A percentile compares a stretch with the other conserved stretches of the same genome.
Evolutionary conservation across 2,113 vertebrate species (phyloP).

Genomic region (Willisornis vidua): DNA sequence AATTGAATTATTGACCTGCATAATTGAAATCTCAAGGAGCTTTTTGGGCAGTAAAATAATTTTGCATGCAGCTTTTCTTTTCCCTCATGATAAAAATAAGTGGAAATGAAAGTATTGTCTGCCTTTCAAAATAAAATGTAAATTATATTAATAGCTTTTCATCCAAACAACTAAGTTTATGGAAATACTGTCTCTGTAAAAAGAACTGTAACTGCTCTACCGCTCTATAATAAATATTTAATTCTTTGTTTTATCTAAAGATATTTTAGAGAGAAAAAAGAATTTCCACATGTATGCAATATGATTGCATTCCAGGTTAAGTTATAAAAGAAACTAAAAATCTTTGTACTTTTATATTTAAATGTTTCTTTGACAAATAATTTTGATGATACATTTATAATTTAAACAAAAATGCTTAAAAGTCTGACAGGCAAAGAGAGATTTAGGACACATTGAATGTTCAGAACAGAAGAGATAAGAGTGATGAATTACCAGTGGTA

Average conservation of each 20-base stretch:
- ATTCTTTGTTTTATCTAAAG: neutral
- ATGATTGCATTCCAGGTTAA: neutral
- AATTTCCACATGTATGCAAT: neutral
- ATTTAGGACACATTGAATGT: neutral
- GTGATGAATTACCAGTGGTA: slow-evolving; percentile 59
- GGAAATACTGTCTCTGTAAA: neutral
- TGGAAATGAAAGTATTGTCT: neutral
- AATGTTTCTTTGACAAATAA: neutral
- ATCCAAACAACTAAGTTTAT: neutral
- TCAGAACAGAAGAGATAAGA: slow-evolving; percentile 33
- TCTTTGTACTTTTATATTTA: neutral
- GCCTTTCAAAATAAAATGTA: neutral
- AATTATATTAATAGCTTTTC: neutral
- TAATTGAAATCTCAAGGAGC: neutral
- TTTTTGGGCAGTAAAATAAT: neutral
- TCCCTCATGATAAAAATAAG: neutral
- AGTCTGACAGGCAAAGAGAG: slow-evolving; percentile 1
- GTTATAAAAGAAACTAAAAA: neutral
- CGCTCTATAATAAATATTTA: neutral
- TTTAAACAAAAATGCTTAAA: neutral
- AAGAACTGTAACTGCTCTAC: neutral
- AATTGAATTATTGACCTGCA: neutral
- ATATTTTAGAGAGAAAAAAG: neutral
- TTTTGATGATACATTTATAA: neutral
- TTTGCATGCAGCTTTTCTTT: neutral